Percentiles rank a stretch among this genome's conserved stretches.
phyloP scores from a whole-genome alignment of 2,113 vertebrate species.

The Rissa tridactyla region DNA sequence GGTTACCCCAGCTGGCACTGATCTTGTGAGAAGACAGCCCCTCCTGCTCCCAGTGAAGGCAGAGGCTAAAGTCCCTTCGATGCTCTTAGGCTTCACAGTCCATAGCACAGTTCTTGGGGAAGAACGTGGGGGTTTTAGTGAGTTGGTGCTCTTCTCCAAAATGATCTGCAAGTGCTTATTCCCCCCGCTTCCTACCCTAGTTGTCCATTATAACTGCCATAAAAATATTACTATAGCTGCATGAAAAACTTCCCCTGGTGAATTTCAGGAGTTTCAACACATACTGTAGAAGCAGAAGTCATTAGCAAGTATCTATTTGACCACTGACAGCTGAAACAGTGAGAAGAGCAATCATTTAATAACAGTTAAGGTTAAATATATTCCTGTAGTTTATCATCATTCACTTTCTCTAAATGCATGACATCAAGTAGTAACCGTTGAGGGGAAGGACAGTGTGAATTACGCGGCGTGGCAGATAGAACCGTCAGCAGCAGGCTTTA shows the following conservation, averaged over 20 bases:
- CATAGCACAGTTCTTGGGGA: background rate
- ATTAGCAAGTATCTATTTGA: slow-evolving; percentile 17
- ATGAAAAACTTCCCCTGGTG: background rate
- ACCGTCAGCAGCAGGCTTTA: background rate
- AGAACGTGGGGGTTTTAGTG: accelerated
- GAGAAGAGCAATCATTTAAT: slow-evolving; percentile 19
- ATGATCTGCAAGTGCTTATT: background rate
- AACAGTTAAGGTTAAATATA: slow-evolving; percentile 44
- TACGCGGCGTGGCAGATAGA: background rate
- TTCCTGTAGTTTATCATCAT: slow-evolving; percentile 5
- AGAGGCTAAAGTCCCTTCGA: background rate
- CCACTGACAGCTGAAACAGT: slow-evolving; percentile 20
- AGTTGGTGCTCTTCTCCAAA: background rate
- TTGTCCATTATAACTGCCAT: background rate
- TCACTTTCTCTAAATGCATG: background rate
- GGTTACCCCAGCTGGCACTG: background rate
- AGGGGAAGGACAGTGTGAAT: background rate
- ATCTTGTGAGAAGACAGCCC: background rate
- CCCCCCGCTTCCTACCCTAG: background rate
- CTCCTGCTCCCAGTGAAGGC: background rate
- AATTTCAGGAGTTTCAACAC: slow-evolving; percentile 20
- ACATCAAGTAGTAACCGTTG: background rate
- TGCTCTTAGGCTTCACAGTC: accelerated
- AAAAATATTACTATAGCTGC: background rate
- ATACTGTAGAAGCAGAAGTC: background rate